Evolutionary conservation across 2,797 vertebrate species (phyloP).

Genomic region (Fratercula arctica): DNA sequence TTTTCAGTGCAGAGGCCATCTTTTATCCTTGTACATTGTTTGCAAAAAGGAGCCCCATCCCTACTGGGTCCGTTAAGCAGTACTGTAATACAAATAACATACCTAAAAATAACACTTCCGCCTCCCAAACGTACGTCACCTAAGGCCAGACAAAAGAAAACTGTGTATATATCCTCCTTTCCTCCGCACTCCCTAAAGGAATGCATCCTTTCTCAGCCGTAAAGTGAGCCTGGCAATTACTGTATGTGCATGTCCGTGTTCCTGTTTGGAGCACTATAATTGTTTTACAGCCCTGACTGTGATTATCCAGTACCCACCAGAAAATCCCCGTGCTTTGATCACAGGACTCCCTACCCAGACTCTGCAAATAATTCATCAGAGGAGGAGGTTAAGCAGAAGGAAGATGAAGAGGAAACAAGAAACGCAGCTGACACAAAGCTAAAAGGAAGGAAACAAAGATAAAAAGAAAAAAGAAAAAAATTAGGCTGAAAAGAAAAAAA

Average conservation of each 20-base stretch:
- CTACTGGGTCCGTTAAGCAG: slow-evolving; percentile 22
- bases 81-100: slow-evolving; percentile 34
- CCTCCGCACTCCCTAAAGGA: slow-evolving; percentile 6
- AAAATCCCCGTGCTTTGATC: slow-evolving; percentile 66
- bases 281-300: slow-evolving; percentile 63
- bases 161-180: slow-evolving; percentile 46
- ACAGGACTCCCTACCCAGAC: slow-evolving; percentile 12
- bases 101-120: slow-evolving; percentile 53
- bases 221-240: slow-evolving; percentile 60
- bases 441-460: slow-evolving; percentile 32
- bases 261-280: slow-evolving; percentile 63
- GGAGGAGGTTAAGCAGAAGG: neutral
- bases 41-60: slow-evolving; percentile 39
- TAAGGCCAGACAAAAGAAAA: slow-evolving; percentile 56
- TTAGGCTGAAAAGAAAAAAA: neutral
- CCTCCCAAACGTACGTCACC: slow-evolving; percentile 46
- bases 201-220: slow-evolving; percentile 59
- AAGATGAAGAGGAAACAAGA: slow-evolving; percentile 50
- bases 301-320: slow-evolving; percentile 63
- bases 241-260: slow-evolving; percentile 62
- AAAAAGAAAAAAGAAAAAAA: slow-evolving; percentile 7
- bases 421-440: slow-evolving; percentile 18
- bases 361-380: slow-evolving; percentile 2
- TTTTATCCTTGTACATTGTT: slow-evolving; percentile 49
- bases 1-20: slow-evolving; percentile 51